These are phyloP conservation scores for Delphinapterus leucas DNA, from an alignment of 2,113 vertebrate species.

Conservation along the genomic window DNA sequence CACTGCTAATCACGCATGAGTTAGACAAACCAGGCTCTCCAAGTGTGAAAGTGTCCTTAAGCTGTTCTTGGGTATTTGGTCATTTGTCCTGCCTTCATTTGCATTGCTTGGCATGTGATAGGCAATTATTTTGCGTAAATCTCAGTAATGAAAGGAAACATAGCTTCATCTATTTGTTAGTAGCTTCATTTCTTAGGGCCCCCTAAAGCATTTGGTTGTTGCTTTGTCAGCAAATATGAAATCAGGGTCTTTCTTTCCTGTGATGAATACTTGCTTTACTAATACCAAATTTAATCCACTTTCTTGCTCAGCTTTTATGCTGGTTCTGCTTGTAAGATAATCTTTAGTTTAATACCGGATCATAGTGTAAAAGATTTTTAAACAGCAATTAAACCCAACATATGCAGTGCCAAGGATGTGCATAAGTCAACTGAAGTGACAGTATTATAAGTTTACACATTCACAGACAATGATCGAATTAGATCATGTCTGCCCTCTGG, in stretches of 20 bases:
- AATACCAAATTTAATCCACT: neutral
- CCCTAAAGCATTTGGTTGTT: neutral
- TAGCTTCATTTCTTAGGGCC: neutral
- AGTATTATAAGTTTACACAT: neutral
- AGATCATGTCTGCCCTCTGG: neutral
- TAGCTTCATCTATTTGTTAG: neutral
- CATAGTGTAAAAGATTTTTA: neutral
- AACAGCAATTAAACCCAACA: neutral
- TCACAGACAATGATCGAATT: conserved; percentile 1
- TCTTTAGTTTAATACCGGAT: neutral
- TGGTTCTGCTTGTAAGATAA: neutral
- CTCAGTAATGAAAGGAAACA: neutral
- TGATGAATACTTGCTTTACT: neutral
- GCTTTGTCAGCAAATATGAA: neutral
- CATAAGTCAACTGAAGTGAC: neutral
- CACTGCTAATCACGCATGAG: neutral
- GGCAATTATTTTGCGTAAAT: neutral
- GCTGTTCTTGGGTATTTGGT: neutral
- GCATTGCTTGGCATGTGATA: neutral
- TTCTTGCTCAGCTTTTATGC: neutral
- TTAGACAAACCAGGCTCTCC: neutral
- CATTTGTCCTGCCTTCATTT: neutral
- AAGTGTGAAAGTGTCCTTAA: neutral
- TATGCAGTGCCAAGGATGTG: neutral
- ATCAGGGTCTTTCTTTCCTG: neutral